Conservation (phyloP, 1,140 invertebrate species). For the Drosophila paulistorum region DNA sequence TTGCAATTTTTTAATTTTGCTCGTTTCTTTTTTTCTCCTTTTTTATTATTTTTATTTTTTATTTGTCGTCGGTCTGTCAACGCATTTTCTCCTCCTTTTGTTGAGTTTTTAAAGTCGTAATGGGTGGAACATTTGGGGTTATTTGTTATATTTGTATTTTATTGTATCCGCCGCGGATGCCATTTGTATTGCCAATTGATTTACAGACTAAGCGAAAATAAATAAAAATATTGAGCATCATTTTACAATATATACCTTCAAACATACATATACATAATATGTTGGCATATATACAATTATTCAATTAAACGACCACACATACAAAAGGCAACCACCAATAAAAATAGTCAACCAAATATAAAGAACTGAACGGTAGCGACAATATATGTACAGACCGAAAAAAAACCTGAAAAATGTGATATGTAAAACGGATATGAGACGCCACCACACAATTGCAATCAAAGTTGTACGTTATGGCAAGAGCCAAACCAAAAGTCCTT, state of each 20-base stretch:
- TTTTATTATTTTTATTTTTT: constrained; percentile 21
- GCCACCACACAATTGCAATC: constrained; percentile 31
- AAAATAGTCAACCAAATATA: constrained; percentile 63
- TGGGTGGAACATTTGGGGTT: constrained; percentile 28
- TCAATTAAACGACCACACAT: constrained; percentile 76
- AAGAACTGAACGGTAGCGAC: constrained; percentile 27
- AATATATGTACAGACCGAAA: not conserved
- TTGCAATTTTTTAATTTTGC: constrained; percentile 18
- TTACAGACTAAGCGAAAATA: constrained; percentile 52
- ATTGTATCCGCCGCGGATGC: constrained; percentile 44
- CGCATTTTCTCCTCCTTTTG: constrained; percentile 42
- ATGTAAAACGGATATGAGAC: constrained; percentile 40
- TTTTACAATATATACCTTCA: constrained; percentile 16
- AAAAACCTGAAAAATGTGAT: constrained; percentile 25
- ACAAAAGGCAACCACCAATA: constrained; percentile 72
- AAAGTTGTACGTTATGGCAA: constrained; percentile 49
- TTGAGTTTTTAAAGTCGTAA: constrained; percentile 52
- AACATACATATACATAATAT: constrained; percentile 6
- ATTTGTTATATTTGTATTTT: constrained; percentile 47
- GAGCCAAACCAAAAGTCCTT: constrained; percentile 43
- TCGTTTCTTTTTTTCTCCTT: constrained; percentile 3
- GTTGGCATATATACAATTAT: constrained; percentile 62
- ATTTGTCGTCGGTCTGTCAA: constrained; percentile 42
- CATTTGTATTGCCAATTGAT: constrained; percentile 68
- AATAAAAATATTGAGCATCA: constrained; percentile 44